Conservation (phyloP, 2,888 invertebrate species). For the Nebria salina region DNA sequence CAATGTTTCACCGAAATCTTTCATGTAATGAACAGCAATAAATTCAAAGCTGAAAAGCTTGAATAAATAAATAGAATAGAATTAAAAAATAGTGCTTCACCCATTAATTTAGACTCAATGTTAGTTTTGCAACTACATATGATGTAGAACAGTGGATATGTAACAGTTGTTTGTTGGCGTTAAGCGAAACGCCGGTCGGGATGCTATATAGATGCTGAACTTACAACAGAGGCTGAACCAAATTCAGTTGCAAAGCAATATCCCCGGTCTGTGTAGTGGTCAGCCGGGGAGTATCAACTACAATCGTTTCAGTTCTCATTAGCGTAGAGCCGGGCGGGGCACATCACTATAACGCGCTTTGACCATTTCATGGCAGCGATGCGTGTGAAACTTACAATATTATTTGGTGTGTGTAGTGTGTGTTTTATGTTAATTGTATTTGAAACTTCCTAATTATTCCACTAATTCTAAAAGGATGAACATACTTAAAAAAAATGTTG, state of each 20-base stretch:
- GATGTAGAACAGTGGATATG: background rate
- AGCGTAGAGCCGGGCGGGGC: slow-evolving; percentile 9
- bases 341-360: background rate
- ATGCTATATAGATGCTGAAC: background rate
- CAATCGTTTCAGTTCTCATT: slow-evolving; percentile 3
- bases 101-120: too few species aligned
- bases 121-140: background rate
- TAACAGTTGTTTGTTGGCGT: slow-evolving; percentile 8
- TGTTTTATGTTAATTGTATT: background rate
- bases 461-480: too few species aligned
- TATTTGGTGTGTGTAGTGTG: background rate
- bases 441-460: background rate
- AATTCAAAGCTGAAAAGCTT: too few species aligned
- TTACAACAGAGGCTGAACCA: background rate
- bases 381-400: background rate
- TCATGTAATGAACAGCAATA: too few species aligned
- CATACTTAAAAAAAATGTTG: too few species aligned
- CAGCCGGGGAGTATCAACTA: slow-evolving; percentile 9
- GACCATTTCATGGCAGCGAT: background rate
- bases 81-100: too few species aligned
- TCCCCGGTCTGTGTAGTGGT: slow-evolving; percentile 10
- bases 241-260: slow-evolving; percentile 13
- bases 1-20: too few species aligned
- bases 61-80: too few species aligned
- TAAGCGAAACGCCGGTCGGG: background rate